Evolutionary conservation across 2,888 invertebrate species (phyloP).

Genomic region (Drosophila algonquin): DNA sequence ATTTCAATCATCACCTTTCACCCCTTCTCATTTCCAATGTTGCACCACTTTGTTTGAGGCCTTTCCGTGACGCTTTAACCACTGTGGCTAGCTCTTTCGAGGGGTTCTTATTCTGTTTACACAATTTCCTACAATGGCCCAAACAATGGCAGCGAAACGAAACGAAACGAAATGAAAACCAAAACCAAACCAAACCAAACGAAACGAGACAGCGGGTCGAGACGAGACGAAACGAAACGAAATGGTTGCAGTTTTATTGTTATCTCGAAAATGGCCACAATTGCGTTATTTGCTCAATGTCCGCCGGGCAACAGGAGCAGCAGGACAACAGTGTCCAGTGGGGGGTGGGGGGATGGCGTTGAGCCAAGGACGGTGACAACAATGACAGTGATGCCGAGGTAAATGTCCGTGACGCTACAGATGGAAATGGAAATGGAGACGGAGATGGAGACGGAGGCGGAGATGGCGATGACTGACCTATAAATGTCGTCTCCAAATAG

Average conservation of each 20-base stretch:
- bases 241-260: slow-evolving; percentile 67
- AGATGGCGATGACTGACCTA: slow-evolving; percentile 51
- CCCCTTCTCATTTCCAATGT: neutral
- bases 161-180: slow-evolving; percentile 42
- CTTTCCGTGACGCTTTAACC: slow-evolving; percentile 10
- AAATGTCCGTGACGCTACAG: slow-evolving; percentile 27
- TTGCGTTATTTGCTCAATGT: slow-evolving; percentile 69
- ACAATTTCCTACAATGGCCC: slow-evolving; percentile 48
- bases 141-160: slow-evolving; percentile 41
- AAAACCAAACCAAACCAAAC: slow-evolving; percentile 27
- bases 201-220: slow-evolving; percentile 3
- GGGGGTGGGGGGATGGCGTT: neutral
- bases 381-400: slow-evolving; percentile 39
- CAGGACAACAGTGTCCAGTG: neutral
- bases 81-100: slow-evolving; percentile 46
- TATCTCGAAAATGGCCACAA: slow-evolving; percentile 74
- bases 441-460: slow-evolving; percentile 25
- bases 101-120: slow-evolving; percentile 54
- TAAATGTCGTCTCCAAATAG: slow-evolving; percentile 46
- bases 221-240: slow-evolving; percentile 9
- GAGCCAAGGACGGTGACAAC: slow-evolving; percentile 34
- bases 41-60: neutral
- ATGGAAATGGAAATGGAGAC: slow-evolving; percentile 9
- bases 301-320: slow-evolving; percentile 35
- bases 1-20: too few relatives aligned